Evolutionary conservation across 2,888 invertebrate genomes (phyloP), one percentile per base, ranked within the genome.

Genomic region (Agonum fuliginosum): DNA sequence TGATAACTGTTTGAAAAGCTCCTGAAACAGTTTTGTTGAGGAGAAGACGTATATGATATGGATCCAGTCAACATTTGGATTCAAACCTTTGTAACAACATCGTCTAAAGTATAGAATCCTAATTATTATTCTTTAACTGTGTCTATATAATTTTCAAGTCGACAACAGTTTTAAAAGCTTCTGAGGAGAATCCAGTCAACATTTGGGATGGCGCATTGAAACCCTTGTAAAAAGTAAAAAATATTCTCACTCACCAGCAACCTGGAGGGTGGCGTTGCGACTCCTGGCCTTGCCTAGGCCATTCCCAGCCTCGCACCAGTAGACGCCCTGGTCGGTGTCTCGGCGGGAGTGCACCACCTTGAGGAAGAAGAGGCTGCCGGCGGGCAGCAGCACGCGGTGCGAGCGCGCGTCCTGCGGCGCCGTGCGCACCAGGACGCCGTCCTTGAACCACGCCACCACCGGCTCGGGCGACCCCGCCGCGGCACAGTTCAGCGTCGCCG

Each of bases 401-500:
- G 91, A 88, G 43, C 89, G 91, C n/a, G 91, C 90, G 79, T 92
- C 89, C 14, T 91, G 90, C 37, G 91, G 89, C 81, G 92, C 91
- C 14, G 92, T 89, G 83, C 90, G 87, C 78, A 91, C 86, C 79
- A 88, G 88, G 82, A 82, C 90, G 82, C 90, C 91, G 84, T 91
- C 92, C 83, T 93, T 92, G 88, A 92, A 96, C 97, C 97, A 97
- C 80, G 92, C 91, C 83, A 97, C 93, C 54, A 90, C 90, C 0
- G 96, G 96, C 79, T 91, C 86, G 3, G 95, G 94, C 79, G 92
- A 91, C 2, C 96, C 97, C 78, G 94, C 94, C 3, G 97, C 97
- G 82, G 95, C 93, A 87, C 97, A 97, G 88, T 97, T 96, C 71
- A 97, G 89, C 1, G 97, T 97, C 6, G 94, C 96, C 10, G 97